These are phyloP conservation scores for Megalops atlanticus DNA, from an alignment of 2,113 vertebrate genomes.

Conservation along the genomic window DNA sequence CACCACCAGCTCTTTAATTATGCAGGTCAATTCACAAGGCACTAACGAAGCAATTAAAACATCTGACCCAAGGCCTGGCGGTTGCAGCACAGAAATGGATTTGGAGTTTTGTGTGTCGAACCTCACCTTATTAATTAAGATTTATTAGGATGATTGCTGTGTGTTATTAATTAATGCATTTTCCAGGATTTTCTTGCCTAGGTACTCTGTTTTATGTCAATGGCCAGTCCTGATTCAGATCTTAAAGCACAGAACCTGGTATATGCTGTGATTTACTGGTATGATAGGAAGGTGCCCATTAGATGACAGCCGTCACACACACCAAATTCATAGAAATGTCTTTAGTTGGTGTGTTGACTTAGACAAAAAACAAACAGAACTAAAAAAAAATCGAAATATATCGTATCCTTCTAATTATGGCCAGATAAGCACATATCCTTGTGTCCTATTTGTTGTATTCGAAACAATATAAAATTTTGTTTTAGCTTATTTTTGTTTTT, in stretches of 20 bases:
- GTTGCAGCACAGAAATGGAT: neutral
- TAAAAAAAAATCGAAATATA: too few species aligned
- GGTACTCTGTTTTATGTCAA: too few species aligned
- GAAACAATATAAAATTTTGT: neutral
- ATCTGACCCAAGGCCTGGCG: neutral
- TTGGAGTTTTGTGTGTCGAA: neutral
- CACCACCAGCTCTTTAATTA: conserved; percentile 9
- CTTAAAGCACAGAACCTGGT: neutral
- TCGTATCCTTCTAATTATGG: neutral
- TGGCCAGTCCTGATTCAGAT: too few species aligned
- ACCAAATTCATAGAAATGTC: too few species aligned
- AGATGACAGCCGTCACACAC: too few species aligned
- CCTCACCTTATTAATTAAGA: neutral
- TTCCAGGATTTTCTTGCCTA: neutral
- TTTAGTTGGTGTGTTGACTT: too few species aligned
- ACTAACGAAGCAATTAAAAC: neutral
- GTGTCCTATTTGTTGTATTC: neutral
- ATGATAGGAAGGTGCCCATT: neutral
- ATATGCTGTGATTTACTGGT: neutral
- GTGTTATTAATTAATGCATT: neutral
- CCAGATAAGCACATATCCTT: too few species aligned
- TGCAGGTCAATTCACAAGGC: conserved; percentile 2
- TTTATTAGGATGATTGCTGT: neutral
- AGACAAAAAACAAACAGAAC: too few species aligned
- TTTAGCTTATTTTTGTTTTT: neutral